phyloP scores from a whole-genome alignment of 2,888 invertebrate genomes.

The Thereva unica region DNA sequence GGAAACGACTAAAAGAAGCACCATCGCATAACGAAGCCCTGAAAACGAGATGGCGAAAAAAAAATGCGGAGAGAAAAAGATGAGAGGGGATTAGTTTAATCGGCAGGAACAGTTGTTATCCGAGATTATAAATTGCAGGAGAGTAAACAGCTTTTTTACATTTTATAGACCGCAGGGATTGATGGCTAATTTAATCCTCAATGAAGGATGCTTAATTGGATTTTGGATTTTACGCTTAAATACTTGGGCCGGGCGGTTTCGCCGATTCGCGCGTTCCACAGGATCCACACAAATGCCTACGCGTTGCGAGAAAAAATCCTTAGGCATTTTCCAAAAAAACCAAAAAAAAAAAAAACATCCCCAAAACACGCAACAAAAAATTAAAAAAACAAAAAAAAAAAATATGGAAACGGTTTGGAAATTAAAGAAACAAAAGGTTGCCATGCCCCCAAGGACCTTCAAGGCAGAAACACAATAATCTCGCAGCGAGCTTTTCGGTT shows the following conservation, averaged over 20 bases:
- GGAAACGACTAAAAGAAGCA: conserved; percentile 12
- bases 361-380: too few species aligned
- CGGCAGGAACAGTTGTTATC: conserved; percentile 34
- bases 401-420: too few species aligned
- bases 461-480: too few species aligned
- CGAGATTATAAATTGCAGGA: conserved; percentile 33
- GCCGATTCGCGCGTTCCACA: too few species aligned
- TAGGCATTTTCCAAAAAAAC: too few species aligned
- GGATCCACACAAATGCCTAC: too few species aligned
- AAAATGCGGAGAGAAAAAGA: conserved; percentile 1
- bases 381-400: too few species aligned
- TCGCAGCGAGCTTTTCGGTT: too few species aligned
- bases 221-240: conserved; percentile 8
- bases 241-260: background rate
- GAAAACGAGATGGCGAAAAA: background rate
- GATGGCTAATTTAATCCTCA: conserved; percentile 30
- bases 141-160: conserved; percentile 31
- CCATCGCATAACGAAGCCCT: background rate
- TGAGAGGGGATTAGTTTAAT: conserved; percentile 32
- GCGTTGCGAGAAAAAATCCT: too few species aligned
- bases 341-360: too few species aligned
- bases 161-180: conserved; percentile 34
- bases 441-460: too few species aligned
- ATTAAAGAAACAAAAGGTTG: too few species aligned
- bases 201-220: conserved; percentile 28